phyloP scores from a whole-genome alignment of 2,113 vertebrate genomes.

The Accipiter virgatus region DNA sequence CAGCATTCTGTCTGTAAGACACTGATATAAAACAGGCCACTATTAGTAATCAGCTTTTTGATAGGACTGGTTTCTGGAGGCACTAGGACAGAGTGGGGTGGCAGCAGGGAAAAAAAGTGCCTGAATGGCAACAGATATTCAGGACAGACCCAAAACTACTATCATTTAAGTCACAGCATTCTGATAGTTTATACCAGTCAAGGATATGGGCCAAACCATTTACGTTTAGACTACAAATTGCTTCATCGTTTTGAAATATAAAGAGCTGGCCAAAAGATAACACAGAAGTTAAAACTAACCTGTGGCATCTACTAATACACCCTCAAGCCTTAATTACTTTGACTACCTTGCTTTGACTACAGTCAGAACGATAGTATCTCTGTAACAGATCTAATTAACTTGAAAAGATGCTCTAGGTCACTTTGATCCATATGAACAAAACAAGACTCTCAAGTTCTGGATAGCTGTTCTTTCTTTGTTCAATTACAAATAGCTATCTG shows the following conservation, averaged over 20 bases:
- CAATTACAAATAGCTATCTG: background rate
- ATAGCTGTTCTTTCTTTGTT: background rate
- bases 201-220: background rate
- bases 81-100: background rate
- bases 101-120: background rate
- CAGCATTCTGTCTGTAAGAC: background rate
- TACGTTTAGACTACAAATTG: background rate
- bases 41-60: background rate
- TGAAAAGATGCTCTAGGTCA: background rate
- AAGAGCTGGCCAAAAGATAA: background rate
- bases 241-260: background rate
- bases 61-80: background rate
- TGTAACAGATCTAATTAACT: background rate
- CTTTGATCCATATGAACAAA: background rate
- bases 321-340: background rate
- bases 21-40: background rate
- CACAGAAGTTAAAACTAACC: background rate
- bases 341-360: background rate
- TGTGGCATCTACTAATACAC: background rate
- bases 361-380: background rate
- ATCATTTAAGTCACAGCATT: background rate
- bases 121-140: background rate
- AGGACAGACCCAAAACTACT: background rate
- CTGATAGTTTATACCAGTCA: background rate
- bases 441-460: background rate